Evolutionary conservation across 2,888 invertebrate genomes (phyloP).

Genomic region (Dioctria linearis): DNA sequence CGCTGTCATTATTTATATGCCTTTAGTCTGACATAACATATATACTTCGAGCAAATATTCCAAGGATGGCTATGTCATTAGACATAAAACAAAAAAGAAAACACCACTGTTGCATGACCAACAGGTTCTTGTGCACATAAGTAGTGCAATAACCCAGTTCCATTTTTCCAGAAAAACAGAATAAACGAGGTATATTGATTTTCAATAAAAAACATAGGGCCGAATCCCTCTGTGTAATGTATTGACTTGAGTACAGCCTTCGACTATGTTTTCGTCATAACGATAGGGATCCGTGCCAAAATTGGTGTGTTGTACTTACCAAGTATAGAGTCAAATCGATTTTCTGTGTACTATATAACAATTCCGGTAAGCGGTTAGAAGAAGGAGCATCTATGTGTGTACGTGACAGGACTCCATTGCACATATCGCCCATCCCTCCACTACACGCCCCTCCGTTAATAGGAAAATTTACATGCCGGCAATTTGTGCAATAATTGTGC

Average conservation of each 20-base stretch:
- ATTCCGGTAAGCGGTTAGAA: background rate
- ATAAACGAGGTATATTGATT: slow-evolving; percentile 13
- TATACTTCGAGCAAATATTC: background rate
- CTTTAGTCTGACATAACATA: background rate
- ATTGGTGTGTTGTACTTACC: slow-evolving; percentile 13
- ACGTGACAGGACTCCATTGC: background rate
- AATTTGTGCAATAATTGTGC: slow-evolving; percentile 38
- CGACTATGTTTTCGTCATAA: no score
- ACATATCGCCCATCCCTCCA: background rate
- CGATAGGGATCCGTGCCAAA: background rate
- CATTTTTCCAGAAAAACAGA: background rate
- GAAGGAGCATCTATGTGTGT: slow-evolving; percentile 1
- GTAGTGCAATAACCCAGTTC: slow-evolving; percentile 15
- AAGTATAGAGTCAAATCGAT: slow-evolving; percentile 21
- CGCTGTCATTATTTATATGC: slow-evolving; percentile 6
- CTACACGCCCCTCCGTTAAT: background rate
- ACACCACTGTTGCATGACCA: slow-evolving; percentile 30
- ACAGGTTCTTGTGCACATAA: slow-evolving; percentile 27
- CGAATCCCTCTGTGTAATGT: slow-evolving; percentile 1
- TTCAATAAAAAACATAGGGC: slow-evolving; percentile 24
- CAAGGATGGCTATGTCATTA: slow-evolving; percentile 27
- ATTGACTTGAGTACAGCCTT: no score
- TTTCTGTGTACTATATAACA: background rate
- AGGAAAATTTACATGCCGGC: slow-evolving; percentile 34
- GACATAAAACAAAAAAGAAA: background rate